Percentiles rank a stretch among this genome's conserved stretches.
phyloP scores from a whole-genome alignment of 2,113 vertebrate genomes.

The Calypte anna region DNA sequence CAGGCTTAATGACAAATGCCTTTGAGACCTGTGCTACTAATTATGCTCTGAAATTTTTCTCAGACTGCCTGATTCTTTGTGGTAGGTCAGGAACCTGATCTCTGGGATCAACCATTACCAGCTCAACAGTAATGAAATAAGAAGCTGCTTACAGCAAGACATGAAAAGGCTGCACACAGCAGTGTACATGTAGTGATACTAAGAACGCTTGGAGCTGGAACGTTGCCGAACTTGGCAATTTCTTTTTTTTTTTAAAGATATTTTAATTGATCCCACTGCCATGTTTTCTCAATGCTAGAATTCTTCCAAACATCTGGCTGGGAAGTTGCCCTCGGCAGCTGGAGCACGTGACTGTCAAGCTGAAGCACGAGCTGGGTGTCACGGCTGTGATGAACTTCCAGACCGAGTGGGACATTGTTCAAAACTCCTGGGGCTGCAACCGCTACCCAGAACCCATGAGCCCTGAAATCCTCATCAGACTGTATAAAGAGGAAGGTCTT shows the following conservation, averaged over 20 bases:
- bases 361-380: constrained; percentile 91
- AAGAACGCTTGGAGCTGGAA: not conserved
- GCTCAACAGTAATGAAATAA: not conserved
- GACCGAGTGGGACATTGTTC: constrained; percentile 90
- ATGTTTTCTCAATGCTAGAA: constrained; percentile 77
- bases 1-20: not conserved
- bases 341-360: constrained; percentile 91
- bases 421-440: constrained; percentile 92
- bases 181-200: not conserved
- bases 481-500: constrained; percentile 90
- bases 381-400: constrained; percentile 98
- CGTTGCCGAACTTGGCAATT: not conserved
- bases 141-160: not conserved
- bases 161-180: not conserved
- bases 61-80: not conserved
- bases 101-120: not conserved
- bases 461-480: constrained; percentile 85
- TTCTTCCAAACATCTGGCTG: constrained; percentile 92
- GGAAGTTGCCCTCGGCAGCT: constrained; percentile 94
- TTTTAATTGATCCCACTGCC: not conserved
- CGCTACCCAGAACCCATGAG: constrained; percentile 85
- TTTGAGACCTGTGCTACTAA: not conserved
- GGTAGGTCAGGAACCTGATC: not conserved
- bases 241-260: not conserved
- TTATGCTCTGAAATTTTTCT: not conserved